Evolutionary conservation across 2,888 invertebrate genomes (phyloP).

Genomic region (Megamerina dolium): DNA sequence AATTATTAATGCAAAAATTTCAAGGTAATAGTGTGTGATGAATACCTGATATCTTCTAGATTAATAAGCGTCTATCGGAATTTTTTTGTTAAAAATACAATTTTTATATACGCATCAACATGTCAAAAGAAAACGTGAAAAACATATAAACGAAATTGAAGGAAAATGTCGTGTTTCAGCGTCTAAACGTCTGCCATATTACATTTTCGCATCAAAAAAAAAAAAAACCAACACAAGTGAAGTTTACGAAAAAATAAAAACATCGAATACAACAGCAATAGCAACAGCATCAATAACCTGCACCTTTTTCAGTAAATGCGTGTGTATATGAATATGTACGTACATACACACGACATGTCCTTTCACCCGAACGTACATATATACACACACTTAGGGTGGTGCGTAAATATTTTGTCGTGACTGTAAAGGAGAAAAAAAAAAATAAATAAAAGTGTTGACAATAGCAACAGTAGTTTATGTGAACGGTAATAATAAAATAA

Average conservation of each 20-base stretch:
- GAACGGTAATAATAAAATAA: not conserved
- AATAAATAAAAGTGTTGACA: no score
- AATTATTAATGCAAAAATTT: no score
- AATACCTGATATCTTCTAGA: no score
- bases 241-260: not conserved
- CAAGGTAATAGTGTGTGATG: no score
- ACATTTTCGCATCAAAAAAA: conserved; percentile 2
- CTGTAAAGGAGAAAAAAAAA: not conserved
- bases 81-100: not conserved
- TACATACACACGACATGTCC: not conserved
- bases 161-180: conserved; percentile 1
- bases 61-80: not conserved
- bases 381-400: not conserved
- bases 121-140: not conserved
- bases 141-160: not conserved
- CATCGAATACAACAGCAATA: not conserved
- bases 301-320: not conserved
- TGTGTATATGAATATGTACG: conserved; percentile 4
- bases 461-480: not conserved
- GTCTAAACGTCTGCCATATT: conserved; percentile 16
- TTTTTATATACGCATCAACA: not conserved
- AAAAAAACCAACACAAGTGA: not conserved
- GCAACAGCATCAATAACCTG: not conserved
- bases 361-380: not conserved
- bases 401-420: not conserved